These are phyloP conservation scores for Boleophthalmus pectinirostris DNA, from an alignment of 2,113 vertebrate species.

Conservation along the genomic window DNA sequence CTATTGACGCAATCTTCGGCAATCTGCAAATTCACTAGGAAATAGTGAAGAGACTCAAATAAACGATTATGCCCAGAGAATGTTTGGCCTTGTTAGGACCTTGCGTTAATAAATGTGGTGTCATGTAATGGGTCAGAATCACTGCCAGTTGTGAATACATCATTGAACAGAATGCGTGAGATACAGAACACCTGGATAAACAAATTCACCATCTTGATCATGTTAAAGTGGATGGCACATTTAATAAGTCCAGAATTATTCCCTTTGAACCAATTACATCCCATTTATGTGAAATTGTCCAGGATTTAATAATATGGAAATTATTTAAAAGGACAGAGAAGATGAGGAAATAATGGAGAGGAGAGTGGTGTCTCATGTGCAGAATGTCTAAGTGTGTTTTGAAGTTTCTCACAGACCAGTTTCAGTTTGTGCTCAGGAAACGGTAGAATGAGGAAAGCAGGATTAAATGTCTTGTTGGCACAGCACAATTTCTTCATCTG, in stretches of 20 bases:
- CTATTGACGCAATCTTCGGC: neutral
- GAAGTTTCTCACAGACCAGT: neutral
- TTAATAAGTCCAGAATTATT: neutral
- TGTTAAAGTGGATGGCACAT: neutral
- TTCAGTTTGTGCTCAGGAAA: neutral
- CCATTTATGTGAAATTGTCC: neutral
- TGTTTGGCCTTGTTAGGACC: neutral
- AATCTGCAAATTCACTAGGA: neutral
- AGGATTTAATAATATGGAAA: neutral
- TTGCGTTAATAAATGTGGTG: neutral
- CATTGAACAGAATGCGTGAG: neutral
- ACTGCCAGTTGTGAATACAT: neutral
- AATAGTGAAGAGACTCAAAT: neutral
- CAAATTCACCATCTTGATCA: neutral
- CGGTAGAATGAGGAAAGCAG: neutral
- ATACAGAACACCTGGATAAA: neutral
- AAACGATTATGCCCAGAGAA: neutral
- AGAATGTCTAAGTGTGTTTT: neutral
- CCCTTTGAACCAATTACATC: neutral
- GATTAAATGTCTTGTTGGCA: neutral
- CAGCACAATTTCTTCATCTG: neutral
- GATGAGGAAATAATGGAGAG: neutral
- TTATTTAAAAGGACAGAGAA: neutral
- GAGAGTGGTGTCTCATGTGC: neutral
- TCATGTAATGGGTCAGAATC: neutral